Percentiles rank a stretch among this genome's conserved stretches.
phyloP scores from a whole-genome alignment of 2,113 vertebrate species.

The Notothenia rossii region DNA sequence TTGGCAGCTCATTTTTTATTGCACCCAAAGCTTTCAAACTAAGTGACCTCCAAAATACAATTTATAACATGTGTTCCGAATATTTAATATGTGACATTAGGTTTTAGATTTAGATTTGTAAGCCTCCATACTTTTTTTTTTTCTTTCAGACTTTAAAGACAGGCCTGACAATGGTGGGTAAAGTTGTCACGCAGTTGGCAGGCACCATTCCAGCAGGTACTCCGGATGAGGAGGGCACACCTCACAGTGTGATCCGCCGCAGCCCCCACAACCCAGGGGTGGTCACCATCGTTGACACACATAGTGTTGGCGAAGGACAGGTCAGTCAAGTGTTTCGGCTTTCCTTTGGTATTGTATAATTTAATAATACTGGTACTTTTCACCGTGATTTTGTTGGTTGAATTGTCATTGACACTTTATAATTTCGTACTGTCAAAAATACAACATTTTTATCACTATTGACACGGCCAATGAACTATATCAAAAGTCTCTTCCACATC shows the following conservation, averaged over 20 bases:
- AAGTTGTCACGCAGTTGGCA: constrained; percentile 96
- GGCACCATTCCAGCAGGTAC: constrained; percentile 91
- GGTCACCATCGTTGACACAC: constrained; percentile 95
- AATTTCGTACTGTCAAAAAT: no score
- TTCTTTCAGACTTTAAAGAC: constrained; percentile 92
- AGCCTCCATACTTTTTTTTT: background rate
- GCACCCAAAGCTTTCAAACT: background rate
- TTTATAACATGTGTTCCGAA: background rate
- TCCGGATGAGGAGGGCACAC: constrained; percentile 90
- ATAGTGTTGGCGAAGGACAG: constrained; percentile 95
- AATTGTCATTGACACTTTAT: no score
- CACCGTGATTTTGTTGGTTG: no score
- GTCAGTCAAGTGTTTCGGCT: constrained; percentile 70
- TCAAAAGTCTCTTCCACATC: no score
- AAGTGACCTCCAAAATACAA: background rate
- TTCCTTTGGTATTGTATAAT: background rate
- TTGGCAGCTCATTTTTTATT: background rate
- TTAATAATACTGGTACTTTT: background rate
- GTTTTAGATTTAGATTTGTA: background rate
- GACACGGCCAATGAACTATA: no score
- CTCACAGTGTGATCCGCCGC: constrained; percentile 89
- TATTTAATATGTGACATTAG: background rate
- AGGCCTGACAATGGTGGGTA: constrained; percentile 97
- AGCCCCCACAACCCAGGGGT: constrained; percentile 92
- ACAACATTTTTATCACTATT: no score